Evolutionary conservation across 2,113 vertebrate species (phyloP), one percentile per base, ranked within the genome.

Genomic region (Scartelaos histophorus): DNA sequence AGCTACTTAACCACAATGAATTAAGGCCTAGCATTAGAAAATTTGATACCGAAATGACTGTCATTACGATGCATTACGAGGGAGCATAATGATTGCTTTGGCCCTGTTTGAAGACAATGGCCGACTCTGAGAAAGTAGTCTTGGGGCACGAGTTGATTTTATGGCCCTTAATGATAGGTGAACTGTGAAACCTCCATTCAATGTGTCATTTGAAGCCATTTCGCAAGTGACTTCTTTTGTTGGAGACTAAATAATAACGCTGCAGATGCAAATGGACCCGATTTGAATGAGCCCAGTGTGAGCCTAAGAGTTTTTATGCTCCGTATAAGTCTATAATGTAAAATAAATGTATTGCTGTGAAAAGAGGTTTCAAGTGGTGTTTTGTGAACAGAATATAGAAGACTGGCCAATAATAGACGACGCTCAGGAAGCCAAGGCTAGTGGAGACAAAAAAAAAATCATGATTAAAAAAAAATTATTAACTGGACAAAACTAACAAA

Each of bases 11-110:
- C 85, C 84, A 88, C 84, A 78, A 87, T 85, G 85, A 90, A 89
- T 89, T 89, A 87, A 87, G 81, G 79, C 72, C 79, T 81, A 75
- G 78, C 89, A 80, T 87, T 88, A 87, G 89, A 90, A 90, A 89
- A 88, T 88, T 76, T 88, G 85, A 90, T 88, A 87, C 84, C 82
- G 83, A 89, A 90, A 89, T 89, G 76, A 84, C 85, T 79, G 82
- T 89, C 84, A 90, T 90, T 90, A 90, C 85, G 82, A 81, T 85
- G 81, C 81, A 89, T 90, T 90, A 89, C 84, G 85, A 73, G 75
- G 81, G 82, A 84, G 83, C 74, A 70, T 82, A 88, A 88, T 88
- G 85, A 89, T 76, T 87, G 85, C 84, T 85, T 85, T 86, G 87
- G 80, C 49, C 62, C 85, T 84, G 84, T 90, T 86, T 86, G 89